Percentiles rank a stretch among this genome's conserved stretches.
These are phyloP conservation scores for Euthynnus affinis DNA, from an alignment of 2,797 vertebrate genomes.

Conservation along the genomic window DNA sequence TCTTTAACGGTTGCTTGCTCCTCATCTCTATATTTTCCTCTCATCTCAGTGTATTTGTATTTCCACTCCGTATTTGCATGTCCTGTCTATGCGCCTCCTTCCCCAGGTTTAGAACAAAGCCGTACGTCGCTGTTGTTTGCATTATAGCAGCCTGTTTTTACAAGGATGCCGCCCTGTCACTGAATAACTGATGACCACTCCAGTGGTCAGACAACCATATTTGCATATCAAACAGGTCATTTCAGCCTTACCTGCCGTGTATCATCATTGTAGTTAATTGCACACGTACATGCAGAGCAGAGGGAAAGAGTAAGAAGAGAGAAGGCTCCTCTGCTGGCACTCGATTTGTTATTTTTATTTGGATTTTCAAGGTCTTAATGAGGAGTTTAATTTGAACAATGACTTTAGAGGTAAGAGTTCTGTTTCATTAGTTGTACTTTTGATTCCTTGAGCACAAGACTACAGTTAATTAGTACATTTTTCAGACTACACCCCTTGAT, in stretches of 20 bases:
- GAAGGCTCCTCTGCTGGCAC: not conserved
- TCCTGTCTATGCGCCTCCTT: slow-evolving; percentile 34
- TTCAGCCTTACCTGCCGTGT: slow-evolving; percentile 24
- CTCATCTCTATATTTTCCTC: not conserved
- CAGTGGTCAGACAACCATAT: slow-evolving; percentile 41
- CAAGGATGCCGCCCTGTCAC: slow-evolving; percentile 34
- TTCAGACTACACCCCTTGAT: not conserved
- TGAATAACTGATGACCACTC: slow-evolving; percentile 75
- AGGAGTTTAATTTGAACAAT: slow-evolving; percentile 48
- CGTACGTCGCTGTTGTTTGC: slow-evolving; percentile 71
- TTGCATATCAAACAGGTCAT: slow-evolving; percentile 73
- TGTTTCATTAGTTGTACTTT: slow-evolving; percentile 7
- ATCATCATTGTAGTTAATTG: slow-evolving; percentile 2
- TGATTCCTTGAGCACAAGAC: not conserved
- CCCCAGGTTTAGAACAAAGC: slow-evolving; percentile 67
- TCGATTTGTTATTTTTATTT: slow-evolving; percentile 15
- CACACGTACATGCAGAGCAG: not conserved
- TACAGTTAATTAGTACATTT: not conserved
- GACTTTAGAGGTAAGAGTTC: slow-evolving; percentile 71
- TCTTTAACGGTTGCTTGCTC: not conserved
- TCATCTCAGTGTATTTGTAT: slow-evolving; percentile 58
- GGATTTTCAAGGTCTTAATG: slow-evolving; percentile 19
- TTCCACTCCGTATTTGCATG: slow-evolving; percentile 71
- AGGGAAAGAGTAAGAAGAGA: slow-evolving; percentile 10
- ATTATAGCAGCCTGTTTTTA: slow-evolving; percentile 76